Conservation (phyloP, 2,888 invertebrate genomes). For the Drosophila neonasuta region DNA sequence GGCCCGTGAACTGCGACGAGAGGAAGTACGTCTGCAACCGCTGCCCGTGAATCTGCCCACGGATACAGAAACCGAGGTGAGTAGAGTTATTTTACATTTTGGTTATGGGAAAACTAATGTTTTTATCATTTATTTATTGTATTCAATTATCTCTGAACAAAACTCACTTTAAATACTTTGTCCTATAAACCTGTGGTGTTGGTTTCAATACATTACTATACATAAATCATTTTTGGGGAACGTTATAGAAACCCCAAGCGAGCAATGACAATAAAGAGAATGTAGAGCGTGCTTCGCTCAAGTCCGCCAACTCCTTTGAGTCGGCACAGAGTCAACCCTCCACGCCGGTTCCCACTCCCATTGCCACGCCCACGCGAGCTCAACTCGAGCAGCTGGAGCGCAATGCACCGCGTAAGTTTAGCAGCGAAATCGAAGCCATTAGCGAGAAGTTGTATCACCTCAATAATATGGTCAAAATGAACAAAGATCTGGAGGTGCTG, state of each 20-base stretch:
- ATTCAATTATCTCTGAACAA: constrained; percentile 54
- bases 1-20: constrained; percentile 86
- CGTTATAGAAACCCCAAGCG: constrained; percentile 44
- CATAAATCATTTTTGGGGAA: not conserved
- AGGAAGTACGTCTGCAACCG: constrained; percentile 87
- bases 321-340: constrained; percentile 61
- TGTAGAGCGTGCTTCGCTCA: constrained; percentile 56
- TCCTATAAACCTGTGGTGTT: constrained; percentile 69
- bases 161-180: constrained; percentile 36
- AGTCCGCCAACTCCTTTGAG: constrained; percentile 69
- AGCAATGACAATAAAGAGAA: constrained; percentile 69
- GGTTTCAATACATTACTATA: constrained; percentile 61
- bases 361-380: constrained; percentile 52
- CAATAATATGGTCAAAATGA: constrained; percentile 81
- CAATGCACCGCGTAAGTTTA: constrained; percentile 75
- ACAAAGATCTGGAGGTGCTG: constrained; percentile 80
- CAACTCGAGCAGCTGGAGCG: constrained; percentile 81
- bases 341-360: constrained; percentile 42
- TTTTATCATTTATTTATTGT: constrained; percentile 66
- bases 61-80: constrained; percentile 89
- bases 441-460: constrained; percentile 81
- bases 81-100: constrained; percentile 43
- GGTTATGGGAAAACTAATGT: constrained; percentile 64
- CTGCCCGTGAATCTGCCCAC: constrained; percentile 85
- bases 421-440: constrained; percentile 80